Conservation (phyloP, 2,797 vertebrate genomes). For the Peromyscus attwateri region DNA sequence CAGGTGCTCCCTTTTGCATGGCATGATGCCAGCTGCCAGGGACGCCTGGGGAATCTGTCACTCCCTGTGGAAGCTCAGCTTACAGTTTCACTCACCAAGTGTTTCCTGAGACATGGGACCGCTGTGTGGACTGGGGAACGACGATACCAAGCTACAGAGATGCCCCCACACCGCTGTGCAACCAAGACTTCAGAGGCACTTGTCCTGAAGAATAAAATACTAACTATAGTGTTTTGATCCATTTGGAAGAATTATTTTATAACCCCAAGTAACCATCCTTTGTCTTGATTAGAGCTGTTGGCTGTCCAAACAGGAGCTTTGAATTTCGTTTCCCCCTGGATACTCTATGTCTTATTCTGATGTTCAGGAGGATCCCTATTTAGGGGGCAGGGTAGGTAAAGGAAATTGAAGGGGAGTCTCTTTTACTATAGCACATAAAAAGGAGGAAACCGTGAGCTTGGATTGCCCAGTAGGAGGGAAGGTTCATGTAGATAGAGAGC, state of each 20-base stretch:
- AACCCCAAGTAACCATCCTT: background rate
- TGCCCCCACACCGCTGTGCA: background rate
- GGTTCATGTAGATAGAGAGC: background rate
- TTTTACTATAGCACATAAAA: background rate
- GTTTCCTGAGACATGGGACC: background rate
- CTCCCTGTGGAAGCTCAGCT: background rate
- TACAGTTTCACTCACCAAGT: background rate
- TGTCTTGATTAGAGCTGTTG: background rate
- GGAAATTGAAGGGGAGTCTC: conserved; percentile 21
- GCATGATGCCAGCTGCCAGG: background rate
- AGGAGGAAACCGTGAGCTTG: conserved; percentile 34
- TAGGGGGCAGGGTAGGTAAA: conserved; percentile 10
- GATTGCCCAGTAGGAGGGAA: conserved; percentile 4
- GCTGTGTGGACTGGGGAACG: background rate
- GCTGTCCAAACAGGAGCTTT: background rate
- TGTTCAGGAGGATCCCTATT: conserved; percentile 5
- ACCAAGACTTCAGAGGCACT: background rate
- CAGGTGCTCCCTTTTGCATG: background rate
- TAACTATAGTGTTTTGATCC: background rate
- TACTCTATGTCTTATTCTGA: conserved; percentile 31
- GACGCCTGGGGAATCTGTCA: background rate
- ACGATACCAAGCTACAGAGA: background rate
- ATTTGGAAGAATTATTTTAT: conserved; percentile 19
- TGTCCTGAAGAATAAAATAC: background rate
- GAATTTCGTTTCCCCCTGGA: background rate